Evolutionary conservation across 2,888 invertebrate species (phyloP), one percentile per base, ranked within the genome.

Genomic region (Andrena chrysosceles): DNA sequence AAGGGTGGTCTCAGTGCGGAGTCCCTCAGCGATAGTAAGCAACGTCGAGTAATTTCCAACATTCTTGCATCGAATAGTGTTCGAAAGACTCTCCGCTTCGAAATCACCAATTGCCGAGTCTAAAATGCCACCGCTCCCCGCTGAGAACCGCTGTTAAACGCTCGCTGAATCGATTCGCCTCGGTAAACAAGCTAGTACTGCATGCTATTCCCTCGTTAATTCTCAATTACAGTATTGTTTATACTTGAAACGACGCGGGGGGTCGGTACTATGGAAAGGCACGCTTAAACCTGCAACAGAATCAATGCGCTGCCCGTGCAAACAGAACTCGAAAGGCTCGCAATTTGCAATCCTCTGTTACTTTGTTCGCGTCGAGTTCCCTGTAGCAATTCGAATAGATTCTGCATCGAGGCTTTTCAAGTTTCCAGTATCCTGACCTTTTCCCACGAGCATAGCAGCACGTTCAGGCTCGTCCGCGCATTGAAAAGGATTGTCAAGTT

Each of bases 191-290:
- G 77, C 77, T 62, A 69, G 60, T 80, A 42, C 67, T 73, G 84
- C 91, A 91, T 92, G 91, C 90, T 88, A 91, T 89, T 83, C 90
- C 89, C 89, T 90, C 90, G 90, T 91, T 90, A 91, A 91, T 91
- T 91, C 89, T 88, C 89, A 90, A 91, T 91, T 90, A 91, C 82
- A 89, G 84, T 88, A 87, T 91, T 90, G 91, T 89, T 89, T 89
- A 88, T 89, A 86, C 88, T 89, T 90, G 83, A 88, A 86, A 85
- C 87, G 81, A 85, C 83, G 88, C 59, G 60, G 52, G 52, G 68
- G 56, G 67, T 73, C 78, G 67, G 64, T 63, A 71, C 63, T 72
- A 68, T 60, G 77, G 29, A 52, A 64, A 52, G 42, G 31, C 76
- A 62, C 42, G 72, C 35, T 48, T 56, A 56, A 7, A 31, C 7